Evolutionary conservation across 1,140 invertebrate species (phyloP).

Genomic region (Listronotus oregonensis): DNA sequence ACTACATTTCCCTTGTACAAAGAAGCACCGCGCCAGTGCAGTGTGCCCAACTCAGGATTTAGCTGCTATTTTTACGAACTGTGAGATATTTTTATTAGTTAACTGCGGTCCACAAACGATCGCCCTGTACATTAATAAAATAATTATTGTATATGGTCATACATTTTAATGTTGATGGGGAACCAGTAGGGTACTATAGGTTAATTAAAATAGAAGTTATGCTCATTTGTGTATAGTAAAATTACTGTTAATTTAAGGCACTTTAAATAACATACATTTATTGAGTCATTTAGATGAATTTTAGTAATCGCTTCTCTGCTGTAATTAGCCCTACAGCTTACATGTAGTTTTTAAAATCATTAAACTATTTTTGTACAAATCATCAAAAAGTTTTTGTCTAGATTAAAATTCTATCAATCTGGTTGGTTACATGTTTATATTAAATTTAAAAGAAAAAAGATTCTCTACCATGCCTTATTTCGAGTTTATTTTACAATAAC

Average conservation of each 20-base stretch:
- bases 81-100: constrained; percentile 57
- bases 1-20: constrained; percentile 38
- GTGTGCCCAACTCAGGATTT: constrained; percentile 54
- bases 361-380: background rate
- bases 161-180: constrained; percentile 29
- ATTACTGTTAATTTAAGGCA: background rate
- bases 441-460: background rate
- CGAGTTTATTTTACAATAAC: too few relatives aligned
- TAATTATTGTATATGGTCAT: constrained; percentile 40
- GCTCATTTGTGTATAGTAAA: constrained; percentile 1
- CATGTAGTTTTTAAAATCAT: too few relatives aligned
- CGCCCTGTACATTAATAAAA: constrained; percentile 49
- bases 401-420: background rate
- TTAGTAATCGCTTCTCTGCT: too few relatives aligned
- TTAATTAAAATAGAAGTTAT: background rate
- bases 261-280: background rate
- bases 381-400: background rate
- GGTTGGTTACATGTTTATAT: too few relatives aligned
- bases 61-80: constrained; percentile 55
- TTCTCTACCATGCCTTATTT: too few relatives aligned
- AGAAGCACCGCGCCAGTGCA: constrained; percentile 48
- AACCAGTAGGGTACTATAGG: constrained; percentile 35
- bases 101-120: constrained; percentile 41
- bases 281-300: too few relatives aligned
- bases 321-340: too few relatives aligned